These are phyloP conservation scores for Syngnathoides biaculeatus DNA, from an alignment of 2,113 vertebrate genomes.

Conservation along the genomic window DNA sequence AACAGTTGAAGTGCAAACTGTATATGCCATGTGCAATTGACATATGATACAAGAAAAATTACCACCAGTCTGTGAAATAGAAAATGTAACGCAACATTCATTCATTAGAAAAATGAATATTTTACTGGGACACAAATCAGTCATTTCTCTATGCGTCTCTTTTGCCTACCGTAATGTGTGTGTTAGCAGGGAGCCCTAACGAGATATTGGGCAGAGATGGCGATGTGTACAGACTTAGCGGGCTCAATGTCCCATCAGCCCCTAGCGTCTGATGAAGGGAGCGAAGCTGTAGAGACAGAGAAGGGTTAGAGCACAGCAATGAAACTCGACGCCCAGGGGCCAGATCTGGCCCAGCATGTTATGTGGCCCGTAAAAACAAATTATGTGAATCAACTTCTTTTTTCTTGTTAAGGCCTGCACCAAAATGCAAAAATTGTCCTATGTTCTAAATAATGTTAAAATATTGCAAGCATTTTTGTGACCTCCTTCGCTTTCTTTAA, in stretches of 20 bases:
- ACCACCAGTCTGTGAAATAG: neutral
- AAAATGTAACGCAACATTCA: neutral
- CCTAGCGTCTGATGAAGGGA: constrained; percentile 84
- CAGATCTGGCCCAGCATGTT: too few species aligned
- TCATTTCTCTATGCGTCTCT: neutral
- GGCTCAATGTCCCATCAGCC: constrained; percentile 81
- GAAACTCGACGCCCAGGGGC: too few species aligned
- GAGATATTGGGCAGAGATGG: constrained; percentile 96
- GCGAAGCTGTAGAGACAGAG: constrained; percentile 75
- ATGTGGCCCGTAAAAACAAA: too few species aligned
- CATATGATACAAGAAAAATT: neutral
- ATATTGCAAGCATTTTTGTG: too few species aligned
- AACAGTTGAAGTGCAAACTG: too few species aligned
- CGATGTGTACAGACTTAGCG: constrained; percentile 91
- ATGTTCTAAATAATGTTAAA: too few species aligned
- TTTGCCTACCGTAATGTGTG: constrained; percentile 84
- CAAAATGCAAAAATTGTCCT: too few species aligned
- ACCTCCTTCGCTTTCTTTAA: too few species aligned
- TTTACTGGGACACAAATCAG: neutral
- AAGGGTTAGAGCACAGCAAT: neutral
- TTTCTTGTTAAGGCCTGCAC: too few species aligned
- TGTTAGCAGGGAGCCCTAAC: constrained; percentile 88
- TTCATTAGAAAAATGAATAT: neutral
- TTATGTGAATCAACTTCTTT: too few species aligned
- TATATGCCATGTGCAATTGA: too few species aligned